Evolutionary conservation across 1,140 invertebrate genomes (phyloP).

Genomic region (Drosophila sturtevanti): DNA sequence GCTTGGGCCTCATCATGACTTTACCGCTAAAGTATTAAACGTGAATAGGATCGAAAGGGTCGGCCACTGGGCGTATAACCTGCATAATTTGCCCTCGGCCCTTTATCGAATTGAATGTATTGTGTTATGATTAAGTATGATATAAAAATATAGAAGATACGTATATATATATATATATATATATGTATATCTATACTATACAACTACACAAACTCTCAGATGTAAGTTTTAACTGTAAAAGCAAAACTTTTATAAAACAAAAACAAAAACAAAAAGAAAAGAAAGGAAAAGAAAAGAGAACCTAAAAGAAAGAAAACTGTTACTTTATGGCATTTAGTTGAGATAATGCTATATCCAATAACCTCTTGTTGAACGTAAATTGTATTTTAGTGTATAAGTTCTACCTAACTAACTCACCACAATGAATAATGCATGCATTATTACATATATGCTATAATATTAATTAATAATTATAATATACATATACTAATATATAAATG

Average conservation of each 20-base stretch:
- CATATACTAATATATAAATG: constrained; percentile 57
- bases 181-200: constrained; percentile 29
- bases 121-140: constrained; percentile 59
- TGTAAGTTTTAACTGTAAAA: constrained; percentile 76
- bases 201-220: constrained; percentile 70
- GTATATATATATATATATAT: not conserved
- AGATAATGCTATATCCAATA: constrained; percentile 55
- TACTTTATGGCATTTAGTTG: constrained; percentile 76
- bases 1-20: not conserved
- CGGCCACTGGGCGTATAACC: not conserved
- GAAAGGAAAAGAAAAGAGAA: too few relatives aligned
- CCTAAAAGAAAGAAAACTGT: constrained; percentile 64
- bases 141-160: constrained; percentile 26
- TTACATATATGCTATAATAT: constrained; percentile 21
- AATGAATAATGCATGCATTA: constrained; percentile 31
- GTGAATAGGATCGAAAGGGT: constrained; percentile 11
- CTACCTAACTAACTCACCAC: constrained; percentile 56
- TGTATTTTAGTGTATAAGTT: constrained; percentile 67
- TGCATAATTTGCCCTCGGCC: not conserved
- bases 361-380: constrained; percentile 77
- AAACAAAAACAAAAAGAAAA: constrained; percentile 9
- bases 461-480: constrained; percentile 66
- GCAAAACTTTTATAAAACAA: constrained; percentile 61
- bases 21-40: constrained; percentile 19
- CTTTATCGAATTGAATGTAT: not conserved